These are phyloP conservation scores for Dolichoris vasculosae DNA, from an alignment of 1,140 invertebrate genomes.

Conservation along the genomic window DNA sequence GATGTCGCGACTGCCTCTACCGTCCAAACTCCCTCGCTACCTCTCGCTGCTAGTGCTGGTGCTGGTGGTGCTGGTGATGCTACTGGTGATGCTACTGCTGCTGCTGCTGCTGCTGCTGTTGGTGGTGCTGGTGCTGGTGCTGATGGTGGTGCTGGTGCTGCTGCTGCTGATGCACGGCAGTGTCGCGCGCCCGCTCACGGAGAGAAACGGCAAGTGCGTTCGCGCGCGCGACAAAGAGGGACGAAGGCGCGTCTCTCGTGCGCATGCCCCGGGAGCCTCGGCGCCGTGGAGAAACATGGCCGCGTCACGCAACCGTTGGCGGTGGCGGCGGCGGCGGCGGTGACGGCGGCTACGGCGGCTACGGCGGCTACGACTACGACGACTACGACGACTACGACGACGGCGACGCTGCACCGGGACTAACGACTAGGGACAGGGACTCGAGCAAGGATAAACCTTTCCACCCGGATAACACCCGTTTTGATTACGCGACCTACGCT, in stretches of 20 bases:
- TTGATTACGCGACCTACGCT: no score
- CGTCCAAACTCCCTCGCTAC: background rate
- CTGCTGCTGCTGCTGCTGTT: background rate
- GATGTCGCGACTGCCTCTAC: background rate
- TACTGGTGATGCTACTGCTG: background rate
- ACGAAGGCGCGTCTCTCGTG: background rate
- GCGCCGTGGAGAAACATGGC: conserved; percentile 19
- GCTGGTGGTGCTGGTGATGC: background rate
- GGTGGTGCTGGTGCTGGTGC: background rate
- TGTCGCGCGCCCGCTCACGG: conserved; percentile 7
- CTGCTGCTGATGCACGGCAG: background rate
- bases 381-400: background rate
- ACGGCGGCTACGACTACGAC: background rate
- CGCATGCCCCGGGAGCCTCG: background rate
- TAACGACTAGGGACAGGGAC: no score
- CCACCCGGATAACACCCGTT: no score
- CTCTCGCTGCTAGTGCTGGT: background rate
- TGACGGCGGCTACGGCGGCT: background rate
- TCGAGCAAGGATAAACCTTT: no score
- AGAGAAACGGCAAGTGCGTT: conserved; percentile 3
- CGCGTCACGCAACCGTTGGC: background rate
- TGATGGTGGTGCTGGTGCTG: background rate
- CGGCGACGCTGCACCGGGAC: background rate
- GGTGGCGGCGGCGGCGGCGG: background rate
- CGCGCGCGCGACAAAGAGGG: conserved; percentile 3